Conservation (phyloP, 2,888 invertebrate genomes). For the Erebia aethiops region DNA sequence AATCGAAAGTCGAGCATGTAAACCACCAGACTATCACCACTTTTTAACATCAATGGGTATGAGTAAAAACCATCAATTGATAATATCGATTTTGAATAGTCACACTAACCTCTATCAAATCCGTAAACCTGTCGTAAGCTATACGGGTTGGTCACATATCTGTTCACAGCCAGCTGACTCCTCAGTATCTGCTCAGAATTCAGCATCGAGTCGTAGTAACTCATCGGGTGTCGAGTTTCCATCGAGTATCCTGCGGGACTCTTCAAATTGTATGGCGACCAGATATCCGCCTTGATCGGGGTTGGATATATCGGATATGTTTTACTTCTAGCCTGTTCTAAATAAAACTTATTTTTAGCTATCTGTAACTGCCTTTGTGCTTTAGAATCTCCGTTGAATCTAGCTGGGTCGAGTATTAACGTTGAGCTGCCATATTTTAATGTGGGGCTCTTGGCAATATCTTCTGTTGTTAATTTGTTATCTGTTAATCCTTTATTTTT, state of each 20-base stretch:
- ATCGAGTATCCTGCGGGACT: slow-evolving; percentile 43
- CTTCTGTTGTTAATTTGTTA: slow-evolving; percentile 4
- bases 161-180: slow-evolving; percentile 64
- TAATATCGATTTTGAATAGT: no score
- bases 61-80: no score
- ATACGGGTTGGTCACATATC: slow-evolving; percentile 60
- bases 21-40: no score
- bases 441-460: neutral
- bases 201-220: slow-evolving; percentile 64
- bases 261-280: slow-evolving; percentile 62
- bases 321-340: slow-evolving; percentile 61
- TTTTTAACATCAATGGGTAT: neutral
- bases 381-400: slow-evolving; percentile 53
- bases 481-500: neutral
- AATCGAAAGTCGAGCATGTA: no score
- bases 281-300: slow-evolving; percentile 62
- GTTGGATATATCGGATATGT: slow-evolving; percentile 70
- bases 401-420: slow-evolving; percentile 35
- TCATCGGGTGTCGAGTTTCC: slow-evolving; percentile 54
- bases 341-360: slow-evolving; percentile 49
- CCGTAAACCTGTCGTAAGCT: slow-evolving; percentile 66
- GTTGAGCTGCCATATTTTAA: neutral
- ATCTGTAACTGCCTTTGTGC: slow-evolving; percentile 57
- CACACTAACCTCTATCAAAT: slow-evolving; percentile 67
- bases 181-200: slow-evolving; percentile 65